phyloP scores from a whole-genome alignment of 2,888 invertebrate genomes.

The Criorhina ranunculi region DNA sequence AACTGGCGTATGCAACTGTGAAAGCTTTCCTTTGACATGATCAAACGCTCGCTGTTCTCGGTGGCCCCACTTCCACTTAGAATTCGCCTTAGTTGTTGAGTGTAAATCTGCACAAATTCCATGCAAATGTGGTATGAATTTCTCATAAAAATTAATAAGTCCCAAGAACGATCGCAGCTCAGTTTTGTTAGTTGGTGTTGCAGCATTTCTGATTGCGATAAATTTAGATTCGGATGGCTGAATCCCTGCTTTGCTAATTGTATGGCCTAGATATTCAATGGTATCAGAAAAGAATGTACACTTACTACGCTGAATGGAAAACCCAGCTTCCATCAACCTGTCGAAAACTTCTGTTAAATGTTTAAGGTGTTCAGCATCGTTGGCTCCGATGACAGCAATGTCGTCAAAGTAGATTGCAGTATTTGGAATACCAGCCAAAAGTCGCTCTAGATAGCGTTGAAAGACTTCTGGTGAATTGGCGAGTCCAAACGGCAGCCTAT shows the following conservation, averaged over 20 bases:
- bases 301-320: too few species aligned
- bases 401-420: not conserved
- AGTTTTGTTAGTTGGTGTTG: not conserved
- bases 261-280: not conserved
- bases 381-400: not conserved
- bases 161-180: not conserved
- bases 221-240: too few species aligned
- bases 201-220: not conserved
- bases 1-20: not conserved
- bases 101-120: not conserved
- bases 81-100: not conserved
- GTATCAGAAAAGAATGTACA: not conserved
- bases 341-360: not conserved
- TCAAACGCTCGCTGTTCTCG: not conserved
- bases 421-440: not conserved
- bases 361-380: not conserved
- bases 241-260: not conserved
- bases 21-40: not conserved
- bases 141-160: constrained; percentile 14
- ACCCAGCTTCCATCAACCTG: not conserved
- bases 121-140: not conserved
- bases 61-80: not conserved
- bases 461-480: too few species aligned
- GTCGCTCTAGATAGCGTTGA: constrained; percentile 1
- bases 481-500: too few species aligned